Evolutionary conservation across 2,113 vertebrate genomes (phyloP).

Genomic region (Cheirogaleus medius): DNA sequence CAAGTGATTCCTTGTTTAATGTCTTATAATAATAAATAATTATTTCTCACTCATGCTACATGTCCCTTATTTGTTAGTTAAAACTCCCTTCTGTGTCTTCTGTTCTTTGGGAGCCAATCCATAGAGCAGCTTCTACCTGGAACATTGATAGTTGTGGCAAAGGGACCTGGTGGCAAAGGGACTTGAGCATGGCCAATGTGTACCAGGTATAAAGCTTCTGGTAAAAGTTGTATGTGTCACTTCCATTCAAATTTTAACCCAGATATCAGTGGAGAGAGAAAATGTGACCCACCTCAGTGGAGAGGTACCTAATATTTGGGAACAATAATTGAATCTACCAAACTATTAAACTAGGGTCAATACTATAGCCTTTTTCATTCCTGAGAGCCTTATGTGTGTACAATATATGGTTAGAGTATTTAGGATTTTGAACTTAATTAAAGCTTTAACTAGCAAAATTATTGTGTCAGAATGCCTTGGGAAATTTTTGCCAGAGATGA

Average conservation of each 20-base stretch:
- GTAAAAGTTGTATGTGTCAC: background rate
- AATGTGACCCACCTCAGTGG: background rate
- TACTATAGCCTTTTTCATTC: background rate
- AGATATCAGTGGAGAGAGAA: background rate
- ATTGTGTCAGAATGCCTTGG: background rate
- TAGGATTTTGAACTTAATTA: slow-evolving; percentile 1
- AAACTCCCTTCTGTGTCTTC: background rate
- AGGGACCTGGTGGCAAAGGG: background rate
- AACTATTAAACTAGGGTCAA: background rate
- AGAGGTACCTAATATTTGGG: background rate
- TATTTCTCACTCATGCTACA: background rate
- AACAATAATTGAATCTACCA: background rate
- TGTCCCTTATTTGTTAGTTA: background rate
- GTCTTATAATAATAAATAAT: background rate
- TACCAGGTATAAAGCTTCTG: background rate
- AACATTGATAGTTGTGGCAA: background rate
- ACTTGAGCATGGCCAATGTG: background rate
- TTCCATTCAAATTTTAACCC: background rate
- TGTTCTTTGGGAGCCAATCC: background rate
- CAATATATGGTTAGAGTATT: background rate
- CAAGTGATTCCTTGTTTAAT: background rate
- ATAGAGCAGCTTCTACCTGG: background rate
- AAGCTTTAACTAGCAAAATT: background rate
- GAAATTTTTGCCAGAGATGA: background rate
- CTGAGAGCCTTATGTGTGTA: background rate